Evolutionary conservation across 2,113 vertebrate species (phyloP).

Genomic region (Brachyistius frenatus): DNA sequence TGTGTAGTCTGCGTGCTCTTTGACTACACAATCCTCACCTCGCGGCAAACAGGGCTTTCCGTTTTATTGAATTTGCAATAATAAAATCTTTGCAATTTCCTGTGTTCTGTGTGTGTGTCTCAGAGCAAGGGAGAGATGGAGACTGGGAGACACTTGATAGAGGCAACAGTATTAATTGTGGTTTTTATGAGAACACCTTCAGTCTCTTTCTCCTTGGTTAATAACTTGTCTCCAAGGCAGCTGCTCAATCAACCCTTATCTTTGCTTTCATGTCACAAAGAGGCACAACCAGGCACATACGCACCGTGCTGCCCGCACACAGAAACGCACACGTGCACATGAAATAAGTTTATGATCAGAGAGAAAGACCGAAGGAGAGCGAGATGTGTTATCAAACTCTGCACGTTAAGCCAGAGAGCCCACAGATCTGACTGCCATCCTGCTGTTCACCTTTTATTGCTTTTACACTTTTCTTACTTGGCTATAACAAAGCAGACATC

Average conservation of each 20-base stretch:
- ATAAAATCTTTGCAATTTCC: conserved; percentile 88
- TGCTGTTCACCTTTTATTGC: conserved; percentile 22
- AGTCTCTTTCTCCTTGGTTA: conserved; percentile 78
- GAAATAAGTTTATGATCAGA: conserved; percentile 59
- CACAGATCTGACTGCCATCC: conserved; percentile 18
- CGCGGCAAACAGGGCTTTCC: conserved; percentile 59
- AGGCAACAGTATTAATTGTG: conserved; percentile 85
- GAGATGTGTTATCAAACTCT: conserved; percentile 46
- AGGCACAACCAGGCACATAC: conserved; percentile 22
- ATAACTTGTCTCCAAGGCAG: conserved; percentile 82
- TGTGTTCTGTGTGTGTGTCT: conserved; percentile 74
- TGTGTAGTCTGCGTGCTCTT: conserved; percentile 18
- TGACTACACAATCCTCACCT: conserved; percentile 51
- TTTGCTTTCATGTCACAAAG: conserved; percentile 75
- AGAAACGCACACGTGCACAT: conserved; percentile 26
- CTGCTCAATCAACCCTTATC: conserved; percentile 85
- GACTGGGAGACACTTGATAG: conserved; percentile 74
- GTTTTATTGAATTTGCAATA: conserved; percentile 85
- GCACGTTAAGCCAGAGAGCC: conserved; percentile 1
- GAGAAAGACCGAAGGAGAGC: neutral
- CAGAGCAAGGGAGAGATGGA: conserved; percentile 67
- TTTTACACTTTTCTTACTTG: conserved; percentile 17
- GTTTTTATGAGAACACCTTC: conserved; percentile 76
- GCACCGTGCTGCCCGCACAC: neutral
- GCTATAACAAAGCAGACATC: neutral